Percentiles rank a stretch among this genome's conserved stretches.
Conservation (phyloP, 1,140 invertebrate genomes). For the Drosophila pandora region DNA sequence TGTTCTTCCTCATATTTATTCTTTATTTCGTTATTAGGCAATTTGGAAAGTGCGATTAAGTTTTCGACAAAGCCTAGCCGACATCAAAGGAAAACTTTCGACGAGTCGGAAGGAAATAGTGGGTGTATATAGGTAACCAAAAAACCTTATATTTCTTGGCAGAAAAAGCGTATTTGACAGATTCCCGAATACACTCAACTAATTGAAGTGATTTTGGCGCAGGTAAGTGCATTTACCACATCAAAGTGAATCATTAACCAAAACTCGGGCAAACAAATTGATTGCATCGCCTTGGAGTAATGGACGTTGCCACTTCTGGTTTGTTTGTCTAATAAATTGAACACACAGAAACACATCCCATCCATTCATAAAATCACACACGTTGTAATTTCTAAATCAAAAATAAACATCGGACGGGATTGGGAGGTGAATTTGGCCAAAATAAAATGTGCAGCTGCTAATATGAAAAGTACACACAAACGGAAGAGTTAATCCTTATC, state of each 20-base stretch:
- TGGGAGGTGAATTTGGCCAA: constrained; percentile 24
- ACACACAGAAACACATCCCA: constrained; percentile 18
- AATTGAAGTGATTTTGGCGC: constrained; percentile 22
- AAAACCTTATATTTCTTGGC: neutral
- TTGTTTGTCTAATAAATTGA: constrained; percentile 73
- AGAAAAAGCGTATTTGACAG: neutral
- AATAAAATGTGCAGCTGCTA: constrained; percentile 75
- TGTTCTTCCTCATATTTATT: constrained; percentile 49
- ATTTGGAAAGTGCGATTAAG: constrained; percentile 75
- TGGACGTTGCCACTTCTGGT: constrained; percentile 25
- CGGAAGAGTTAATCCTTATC: constrained; percentile 79
- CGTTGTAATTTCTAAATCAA: constrained; percentile 64
- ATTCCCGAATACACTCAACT: constrained; percentile 15
- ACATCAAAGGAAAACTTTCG: constrained; percentile 40
- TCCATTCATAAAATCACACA: constrained; percentile 12
- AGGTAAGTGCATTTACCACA: constrained; percentile 34
- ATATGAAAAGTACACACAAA: constrained; percentile 79
- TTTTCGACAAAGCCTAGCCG: constrained; percentile 59
- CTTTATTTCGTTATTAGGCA: constrained; percentile 67
- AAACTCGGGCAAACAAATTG: constrained; percentile 49
- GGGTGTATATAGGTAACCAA: neutral
- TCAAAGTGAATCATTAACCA: constrained; percentile 53
- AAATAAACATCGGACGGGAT: constrained; percentile 55
- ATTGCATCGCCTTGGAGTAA: constrained; percentile 20
- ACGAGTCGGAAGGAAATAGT: neutral